phyloP scores from a whole-genome alignment of 2,888 invertebrate genomes.

The Yponomeuta plumbellus region DNA sequence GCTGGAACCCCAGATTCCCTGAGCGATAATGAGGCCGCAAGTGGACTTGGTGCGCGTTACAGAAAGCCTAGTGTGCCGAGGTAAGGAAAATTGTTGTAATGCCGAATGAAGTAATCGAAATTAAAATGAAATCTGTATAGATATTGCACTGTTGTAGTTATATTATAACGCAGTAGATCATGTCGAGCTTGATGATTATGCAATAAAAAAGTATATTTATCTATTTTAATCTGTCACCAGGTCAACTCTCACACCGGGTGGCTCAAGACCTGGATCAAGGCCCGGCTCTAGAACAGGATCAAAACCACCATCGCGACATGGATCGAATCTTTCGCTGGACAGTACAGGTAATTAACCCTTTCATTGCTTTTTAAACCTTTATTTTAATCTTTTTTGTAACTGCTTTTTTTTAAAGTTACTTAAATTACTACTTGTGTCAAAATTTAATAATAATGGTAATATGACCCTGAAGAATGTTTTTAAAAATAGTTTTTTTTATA shows the following conservation, averaged over 20 bases:
- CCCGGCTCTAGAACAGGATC: slow-evolving; percentile 91
- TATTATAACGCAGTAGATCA: too few species aligned
- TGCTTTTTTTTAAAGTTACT: too few species aligned
- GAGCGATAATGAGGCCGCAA: slow-evolving; percentile 89
- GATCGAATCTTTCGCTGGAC: slow-evolving; percentile 93
- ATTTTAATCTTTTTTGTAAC: too few species aligned
- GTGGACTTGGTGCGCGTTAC: slow-evolving; percentile 81
- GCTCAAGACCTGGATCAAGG: slow-evolving; percentile 89
- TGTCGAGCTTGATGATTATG: too few species aligned
- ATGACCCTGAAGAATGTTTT: too few species aligned
- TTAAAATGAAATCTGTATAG: too few species aligned
- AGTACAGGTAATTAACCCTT: slow-evolving; percentile 81
- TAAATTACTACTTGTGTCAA: too few species aligned
- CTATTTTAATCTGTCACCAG: slow-evolving; percentile 42
- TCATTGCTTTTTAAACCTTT: too few species aligned
- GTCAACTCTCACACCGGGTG: slow-evolving; percentile 85
- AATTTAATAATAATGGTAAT: too few species aligned
- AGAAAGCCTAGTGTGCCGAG: slow-evolving; percentile 80
- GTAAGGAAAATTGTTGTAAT: slow-evolving; percentile 32
- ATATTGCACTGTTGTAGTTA: too few species aligned
- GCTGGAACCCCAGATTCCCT: slow-evolving; percentile 93
- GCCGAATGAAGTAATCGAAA: not conserved
- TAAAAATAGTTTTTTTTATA: too few species aligned
- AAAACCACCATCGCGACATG: slow-evolving; percentile 95
- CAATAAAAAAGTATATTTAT: too few species aligned